Percentiles rank a stretch among this genome's conserved stretches.
Conservation (phyloP, 2,888 invertebrate genomes). For the Adelphocoris suturalis region DNA sequence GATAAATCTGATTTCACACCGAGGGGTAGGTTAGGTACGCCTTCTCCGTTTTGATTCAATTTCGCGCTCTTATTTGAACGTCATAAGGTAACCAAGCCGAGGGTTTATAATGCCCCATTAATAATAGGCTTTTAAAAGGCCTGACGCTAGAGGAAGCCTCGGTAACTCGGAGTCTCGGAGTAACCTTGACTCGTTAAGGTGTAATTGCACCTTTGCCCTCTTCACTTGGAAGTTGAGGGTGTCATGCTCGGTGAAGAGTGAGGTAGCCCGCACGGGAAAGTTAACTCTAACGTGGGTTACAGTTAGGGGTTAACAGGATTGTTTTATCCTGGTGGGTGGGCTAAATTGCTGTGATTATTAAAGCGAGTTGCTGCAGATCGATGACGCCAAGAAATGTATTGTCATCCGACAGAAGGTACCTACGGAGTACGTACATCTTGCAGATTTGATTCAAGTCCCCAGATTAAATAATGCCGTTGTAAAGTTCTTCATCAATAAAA, state of each 20-base stretch:
- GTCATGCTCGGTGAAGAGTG: slow-evolving; percentile 23
- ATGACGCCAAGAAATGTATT: too few relatives aligned
- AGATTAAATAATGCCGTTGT: too few relatives aligned
- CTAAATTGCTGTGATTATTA: neutral
- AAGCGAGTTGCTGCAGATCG: too few relatives aligned
- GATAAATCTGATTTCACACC: slow-evolving; percentile 27
- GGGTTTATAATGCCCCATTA: neutral
- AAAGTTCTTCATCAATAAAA: too few relatives aligned
- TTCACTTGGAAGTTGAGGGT: neutral
- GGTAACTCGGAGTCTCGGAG: neutral
- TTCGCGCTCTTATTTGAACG: slow-evolving; percentile 36
- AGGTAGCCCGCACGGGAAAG: too few relatives aligned
- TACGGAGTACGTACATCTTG: too few relatives aligned
- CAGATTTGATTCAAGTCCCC: too few relatives aligned
- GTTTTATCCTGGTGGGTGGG: neutral
- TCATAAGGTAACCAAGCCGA: neutral
- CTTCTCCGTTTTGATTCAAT: slow-evolving; percentile 31
- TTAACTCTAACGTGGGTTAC: neutral
- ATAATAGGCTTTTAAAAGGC: neutral
- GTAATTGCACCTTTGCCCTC: slow-evolving; percentile 21
- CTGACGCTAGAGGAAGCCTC: neutral
- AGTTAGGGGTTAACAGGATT: neutral
- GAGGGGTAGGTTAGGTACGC: neutral
- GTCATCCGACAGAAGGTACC: too few relatives aligned
- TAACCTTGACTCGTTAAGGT: slow-evolving; percentile 30